Base-by-base conservation (phyloP, 2,113 vertebrate genomes). In the Colius striatus region DNA sequence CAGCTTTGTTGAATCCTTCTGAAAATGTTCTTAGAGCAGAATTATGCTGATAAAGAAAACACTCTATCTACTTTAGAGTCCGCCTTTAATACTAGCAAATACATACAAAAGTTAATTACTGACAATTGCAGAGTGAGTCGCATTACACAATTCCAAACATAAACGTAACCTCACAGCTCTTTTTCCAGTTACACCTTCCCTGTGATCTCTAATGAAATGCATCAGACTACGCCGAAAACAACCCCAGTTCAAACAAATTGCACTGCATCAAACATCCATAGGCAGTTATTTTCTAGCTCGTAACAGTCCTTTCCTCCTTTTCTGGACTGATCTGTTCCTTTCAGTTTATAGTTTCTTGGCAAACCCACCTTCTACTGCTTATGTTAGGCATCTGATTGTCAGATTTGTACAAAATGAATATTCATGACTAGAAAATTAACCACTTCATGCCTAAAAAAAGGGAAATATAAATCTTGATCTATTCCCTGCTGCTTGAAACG, bases 321-420 rank as follows among this genome's bases (percentile, higher is more conserved):
- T 95, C 96, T 97, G 97, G 97, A 98, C 98, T 97, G 96, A 97
- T 97, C 97, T 97, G 96, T 75, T 97, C 97, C 78, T 93, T 96
- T 91, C 97, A 97, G 97, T 97, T 98, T 98, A 97, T 97, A 96
- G 94, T 97, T 97, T 97, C 97, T 97, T 98, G 97, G 98, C 97
- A 98, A 98, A 95, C 90, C 96, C 96, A 87, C 63, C 94, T 96
- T 97, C 96, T 91, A 96, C 96, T 97, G 97, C 97, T 97, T 98
- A 97, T 97, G 97, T 96, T 97, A 97, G 97, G 97, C 97, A 97
- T 97, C 98, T 97, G 98, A 98, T 97, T 97, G 98, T 98, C 98
- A 98, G 98, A 97, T 98, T 95, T 90, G 96, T 95, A 94, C 96
- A 89, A 97, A 94, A 91, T 98, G 97, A 98, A 98, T 98, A 98